These are phyloP conservation scores for Ia io DNA, from an alignment of 2,113 vertebrate species.

Conservation along the genomic window DNA sequence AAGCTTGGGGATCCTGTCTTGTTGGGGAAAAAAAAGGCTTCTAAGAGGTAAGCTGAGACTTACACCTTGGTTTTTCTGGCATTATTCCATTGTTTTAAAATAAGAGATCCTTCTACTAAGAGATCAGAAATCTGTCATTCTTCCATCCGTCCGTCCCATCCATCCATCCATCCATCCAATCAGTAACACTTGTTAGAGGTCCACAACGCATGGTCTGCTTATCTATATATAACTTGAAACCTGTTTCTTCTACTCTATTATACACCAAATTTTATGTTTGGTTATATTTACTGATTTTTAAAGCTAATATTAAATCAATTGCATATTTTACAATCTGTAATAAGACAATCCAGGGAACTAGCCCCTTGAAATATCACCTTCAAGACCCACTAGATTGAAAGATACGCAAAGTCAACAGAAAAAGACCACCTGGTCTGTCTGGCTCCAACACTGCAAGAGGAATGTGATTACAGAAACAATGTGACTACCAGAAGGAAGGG, in stretches of 20 bases:
- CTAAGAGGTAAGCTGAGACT: neutral
- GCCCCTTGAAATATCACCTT: neutral
- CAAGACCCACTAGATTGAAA: neutral
- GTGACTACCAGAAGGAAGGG: neutral
- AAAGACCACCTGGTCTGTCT: neutral
- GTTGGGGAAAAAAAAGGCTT: neutral
- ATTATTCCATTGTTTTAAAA: neutral
- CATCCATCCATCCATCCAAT: neutral
- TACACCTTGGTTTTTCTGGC: neutral
- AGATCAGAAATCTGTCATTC: neutral
- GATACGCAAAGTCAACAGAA: neutral
- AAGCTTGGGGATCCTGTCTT: neutral
- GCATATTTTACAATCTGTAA: neutral
- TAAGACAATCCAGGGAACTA: neutral
- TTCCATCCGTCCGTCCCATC: neutral
- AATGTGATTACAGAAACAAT: neutral
- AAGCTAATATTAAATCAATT: neutral
- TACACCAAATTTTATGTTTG: neutral
- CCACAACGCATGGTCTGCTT: neutral
- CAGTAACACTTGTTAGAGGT: neutral
- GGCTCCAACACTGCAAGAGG: neutral
- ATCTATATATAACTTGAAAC: neutral
- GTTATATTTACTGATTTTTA: neutral
- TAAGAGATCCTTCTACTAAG: neutral
- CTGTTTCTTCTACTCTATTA: neutral